Evolutionary conservation across 1,140 invertebrate genomes (phyloP), one percentile per base, ranked within the genome.

Genomic region (Adelges cooleyi): DNA sequence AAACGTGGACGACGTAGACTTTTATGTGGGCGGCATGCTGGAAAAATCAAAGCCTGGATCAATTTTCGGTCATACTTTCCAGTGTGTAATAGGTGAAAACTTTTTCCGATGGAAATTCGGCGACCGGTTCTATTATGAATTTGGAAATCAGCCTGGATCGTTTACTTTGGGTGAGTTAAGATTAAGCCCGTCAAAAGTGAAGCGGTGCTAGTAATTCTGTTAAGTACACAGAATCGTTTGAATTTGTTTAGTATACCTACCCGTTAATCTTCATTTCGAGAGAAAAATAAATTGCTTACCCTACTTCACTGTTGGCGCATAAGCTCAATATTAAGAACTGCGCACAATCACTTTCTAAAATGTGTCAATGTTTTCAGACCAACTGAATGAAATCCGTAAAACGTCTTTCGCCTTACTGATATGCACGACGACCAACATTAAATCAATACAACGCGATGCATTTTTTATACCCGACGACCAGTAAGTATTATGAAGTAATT

Each of bases 1-100:
- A 49, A 78, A 82, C 52, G 81, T 92, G 1, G 83, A 92, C 50
- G 90, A 95, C 70, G 84, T 97, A 65, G 94, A 97, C 72, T 78
- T 95, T n/a, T 95, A 91, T 73, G 84, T 90, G 1, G 94, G 87
- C 15, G 91, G 89, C 51, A 85, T 95, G 81, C 84, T 88, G 65
- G 93, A 96, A 73, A 78, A 84, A 42, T 85, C 86, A 0, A 78
- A 93, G 0, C 78, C 81, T 1, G 89, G 85, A 1, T 84, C 88
- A 1, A 75, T 92, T 13, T 78, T 86, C 1, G 94, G 94, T 0
- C 93, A 92, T 2, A 95, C 92, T 0, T 95, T 94, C 76, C 80
- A 90, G 1, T 95, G 91, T 70, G 89, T 98, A 54, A 76, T 96
- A 1, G 86, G 82, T 0, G 87, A 87, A 71, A 92, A 95, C 74